phyloP scores from a whole-genome alignment of 1,140 invertebrate species.

The Drosophila sulfurigaster region DNA sequence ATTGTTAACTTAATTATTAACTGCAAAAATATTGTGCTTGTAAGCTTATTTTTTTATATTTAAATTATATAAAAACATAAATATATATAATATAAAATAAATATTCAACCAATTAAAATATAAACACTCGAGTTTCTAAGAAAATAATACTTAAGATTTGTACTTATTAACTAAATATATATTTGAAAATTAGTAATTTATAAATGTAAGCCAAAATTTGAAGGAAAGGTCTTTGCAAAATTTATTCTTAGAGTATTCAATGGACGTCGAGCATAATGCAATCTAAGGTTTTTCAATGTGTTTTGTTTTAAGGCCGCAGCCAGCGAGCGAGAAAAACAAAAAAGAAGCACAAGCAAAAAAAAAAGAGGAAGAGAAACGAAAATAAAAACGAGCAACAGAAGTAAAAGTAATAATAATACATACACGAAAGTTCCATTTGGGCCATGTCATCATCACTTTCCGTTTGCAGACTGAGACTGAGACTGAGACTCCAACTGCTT shows the following conservation, averaged over 20 bases:
- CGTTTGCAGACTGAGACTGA: not conserved
- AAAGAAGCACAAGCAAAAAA: not conserved
- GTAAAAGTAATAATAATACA: conserved; percentile 65
- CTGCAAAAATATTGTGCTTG: no score
- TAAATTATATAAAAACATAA: no score
- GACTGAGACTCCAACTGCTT: not conserved
- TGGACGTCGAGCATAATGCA: not conserved
- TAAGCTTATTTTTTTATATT: no score
- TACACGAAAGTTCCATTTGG: conserved; percentile 71
- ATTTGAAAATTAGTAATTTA: no score
- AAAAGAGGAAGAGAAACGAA: conserved; percentile 5
- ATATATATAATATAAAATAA: no score
- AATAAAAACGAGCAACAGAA: conserved; percentile 39
- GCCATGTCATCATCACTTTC: conserved; percentile 68
- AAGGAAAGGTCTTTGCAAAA: not conserved
- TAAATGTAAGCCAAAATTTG: no score
- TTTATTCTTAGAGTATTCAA: not conserved
- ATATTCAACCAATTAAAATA: no score
- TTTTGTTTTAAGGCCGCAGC: conserved; percentile 4
- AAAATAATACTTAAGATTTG: no score
- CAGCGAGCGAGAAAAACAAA: not conserved
- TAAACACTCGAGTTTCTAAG: no score
- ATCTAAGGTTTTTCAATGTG: not conserved
- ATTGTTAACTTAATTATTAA: no score
- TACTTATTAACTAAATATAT: no score